phyloP scores from a whole-genome alignment of 2,113 vertebrate genomes.

The Eclectus roratus region DNA sequence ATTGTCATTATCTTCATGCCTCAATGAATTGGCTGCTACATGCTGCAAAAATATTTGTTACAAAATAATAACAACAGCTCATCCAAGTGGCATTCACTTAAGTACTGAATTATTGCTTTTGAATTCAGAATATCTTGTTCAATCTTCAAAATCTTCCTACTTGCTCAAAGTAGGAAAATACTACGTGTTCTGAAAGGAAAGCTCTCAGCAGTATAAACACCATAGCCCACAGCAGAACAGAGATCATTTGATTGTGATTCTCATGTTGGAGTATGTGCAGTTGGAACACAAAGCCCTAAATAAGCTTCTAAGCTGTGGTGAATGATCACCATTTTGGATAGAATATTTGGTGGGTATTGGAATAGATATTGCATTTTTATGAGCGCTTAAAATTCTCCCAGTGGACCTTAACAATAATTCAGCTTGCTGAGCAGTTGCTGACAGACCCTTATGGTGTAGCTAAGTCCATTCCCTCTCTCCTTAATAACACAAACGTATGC shows the following conservation, averaged over 20 bases:
- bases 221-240: background rate
- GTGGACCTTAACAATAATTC: background rate
- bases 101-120: slow-evolving; percentile 12
- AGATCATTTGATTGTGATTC: background rate
- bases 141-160: background rate
- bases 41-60: background rate
- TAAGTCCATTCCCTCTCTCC: background rate
- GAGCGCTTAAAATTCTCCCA: background rate
- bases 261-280: background rate
- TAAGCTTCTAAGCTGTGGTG: background rate
- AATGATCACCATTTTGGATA: background rate
- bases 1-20: background rate
- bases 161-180: background rate
- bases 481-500: background rate
- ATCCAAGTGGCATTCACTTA: background rate
- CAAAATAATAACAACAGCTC: background rate
- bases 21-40: background rate
- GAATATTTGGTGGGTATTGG: background rate
- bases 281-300: background rate
- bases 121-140: background rate
- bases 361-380: background rate
- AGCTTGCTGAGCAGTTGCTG: background rate
- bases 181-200: background rate
- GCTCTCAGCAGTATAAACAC: background rate
- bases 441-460: background rate